Evolutionary conservation across 2,888 invertebrate species (phyloP), one percentile per base, ranked within the genome.

Genomic region (Patella caerulea): DNA sequence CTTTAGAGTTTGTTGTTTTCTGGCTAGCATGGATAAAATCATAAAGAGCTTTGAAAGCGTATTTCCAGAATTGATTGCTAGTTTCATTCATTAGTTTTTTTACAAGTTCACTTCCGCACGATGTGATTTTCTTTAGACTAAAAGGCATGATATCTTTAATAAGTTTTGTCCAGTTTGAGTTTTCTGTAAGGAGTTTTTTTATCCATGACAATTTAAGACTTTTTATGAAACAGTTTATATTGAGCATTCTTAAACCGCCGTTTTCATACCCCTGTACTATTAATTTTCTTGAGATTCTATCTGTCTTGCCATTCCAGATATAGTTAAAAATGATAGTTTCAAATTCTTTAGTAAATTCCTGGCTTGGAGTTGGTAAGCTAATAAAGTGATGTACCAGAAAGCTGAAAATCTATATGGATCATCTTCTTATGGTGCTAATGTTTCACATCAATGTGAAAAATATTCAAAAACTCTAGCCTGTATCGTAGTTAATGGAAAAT

Each of bases 171-270:
- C 76, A 76, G 17, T 11, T 9, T 12, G 7, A 24, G 19, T 76
- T 56, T n/a, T 45, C 45, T 15, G 19, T 5, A 14, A 59, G 19
- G 45, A 74, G 9, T 56, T 73, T 78, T 71, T 71, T 78, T 9
- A 78, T 17, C 78, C 74, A 78, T 70, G 74, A 29, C 55, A 70
- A 15, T 74, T 78, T 78, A 34, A 71, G 45, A 74, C n/a, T 45
- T 71, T 45, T 69, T 74, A 69, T 54, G 56, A 78, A 78, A 71
- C 74, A 74, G 70, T n/a, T n/a, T n/a, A n/a, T n/a, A n/a, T n/a
- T n/a, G n/a, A n/a, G n/a, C n/a, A n/a, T n/a, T n/a, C 45, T 69
- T 19, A 78, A 19, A 3, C 78, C 74, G 2, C 74, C 78, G 56
- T 74, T 55, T 29, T 70, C 52, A 56, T 78, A 71, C 55, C 71